Percentiles rank a stretch among this genome's conserved stretches.
Conservation (phyloP, 2,888 invertebrate genomes). For the Keiferia lycopersicella region DNA sequence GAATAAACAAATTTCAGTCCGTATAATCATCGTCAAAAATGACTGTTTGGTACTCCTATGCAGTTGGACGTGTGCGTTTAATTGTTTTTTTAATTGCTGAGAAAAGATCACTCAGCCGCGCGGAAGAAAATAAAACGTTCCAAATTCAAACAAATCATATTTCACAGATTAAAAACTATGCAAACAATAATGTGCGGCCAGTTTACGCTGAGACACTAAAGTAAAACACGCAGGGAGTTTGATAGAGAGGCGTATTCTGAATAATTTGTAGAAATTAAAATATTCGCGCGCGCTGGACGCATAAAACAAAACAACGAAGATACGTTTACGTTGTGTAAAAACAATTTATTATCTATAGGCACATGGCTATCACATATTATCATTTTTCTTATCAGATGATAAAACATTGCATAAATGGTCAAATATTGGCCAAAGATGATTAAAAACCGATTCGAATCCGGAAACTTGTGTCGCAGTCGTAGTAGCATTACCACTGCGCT, state of each 20-base stretch:
- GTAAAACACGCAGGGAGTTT: constrained; percentile 1
- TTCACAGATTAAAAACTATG: constrained; percentile 37
- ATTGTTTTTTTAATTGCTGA: constrained; percentile 57
- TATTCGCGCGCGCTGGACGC: no score
- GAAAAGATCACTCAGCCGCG: constrained; percentile 43
- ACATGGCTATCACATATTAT: no score
- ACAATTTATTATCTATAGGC: no score
- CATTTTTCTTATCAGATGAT: no score
- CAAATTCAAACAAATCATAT: constrained; percentile 47
- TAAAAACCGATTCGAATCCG: no score
- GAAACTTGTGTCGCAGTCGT: no score
- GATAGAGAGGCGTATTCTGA: constrained; percentile 1
- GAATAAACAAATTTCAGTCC: no score
- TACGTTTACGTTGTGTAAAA: no score
- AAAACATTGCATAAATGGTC: no score
- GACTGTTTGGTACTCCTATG: constrained; percentile 46
- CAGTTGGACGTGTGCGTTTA: neutral
- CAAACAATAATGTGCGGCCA: constrained; percentile 8
- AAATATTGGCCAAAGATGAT: no score
- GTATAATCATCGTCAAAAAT: constrained; percentile 52
- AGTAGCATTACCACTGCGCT: no score
- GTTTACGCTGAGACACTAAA: neutral
- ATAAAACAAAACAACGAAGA: no score
- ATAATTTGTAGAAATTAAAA: neutral
- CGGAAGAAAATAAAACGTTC: constrained; percentile 31